Conservation (phyloP, 2,797 vertebrate species). For the Scomberomorus guttatus region DNA sequence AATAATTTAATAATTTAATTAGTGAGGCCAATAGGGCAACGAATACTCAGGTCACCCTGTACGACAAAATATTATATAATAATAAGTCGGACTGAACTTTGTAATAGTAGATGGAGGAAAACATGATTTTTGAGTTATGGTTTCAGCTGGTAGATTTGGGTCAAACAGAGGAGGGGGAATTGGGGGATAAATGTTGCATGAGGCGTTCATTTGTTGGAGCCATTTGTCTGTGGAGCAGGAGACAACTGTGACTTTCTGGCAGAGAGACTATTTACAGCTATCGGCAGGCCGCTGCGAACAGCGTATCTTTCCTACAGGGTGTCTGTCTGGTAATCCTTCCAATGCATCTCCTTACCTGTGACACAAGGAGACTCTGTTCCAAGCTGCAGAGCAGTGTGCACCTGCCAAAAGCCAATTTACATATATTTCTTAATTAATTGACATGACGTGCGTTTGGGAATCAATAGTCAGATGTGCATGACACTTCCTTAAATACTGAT, state of each 20-base stretch:
- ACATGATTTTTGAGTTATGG: conserved; percentile 28
- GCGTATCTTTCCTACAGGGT: conserved; percentile 49
- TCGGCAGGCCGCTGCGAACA: conserved; percentile 71
- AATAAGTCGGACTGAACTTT: background rate
- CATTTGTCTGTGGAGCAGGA: conserved; percentile 75
- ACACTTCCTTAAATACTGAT: conserved; percentile 36
- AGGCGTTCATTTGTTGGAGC: conserved; percentile 66
- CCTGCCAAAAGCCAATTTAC: conserved; percentile 68
- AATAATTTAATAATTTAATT: too few relatives aligned
- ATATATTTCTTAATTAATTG: conserved; percentile 62
- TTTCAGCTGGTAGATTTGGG: conserved; percentile 30
- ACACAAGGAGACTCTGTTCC: conserved; percentile 64
- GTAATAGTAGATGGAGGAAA: background rate
- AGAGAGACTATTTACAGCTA: conserved; percentile 78
- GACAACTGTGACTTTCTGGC: conserved; percentile 77
- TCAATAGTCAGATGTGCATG: conserved; percentile 40
- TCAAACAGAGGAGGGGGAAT: conserved; percentile 17
- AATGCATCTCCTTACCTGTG: conserved; percentile 76
- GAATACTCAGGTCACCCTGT: background rate
- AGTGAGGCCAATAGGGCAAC: background rate
- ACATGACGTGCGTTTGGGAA: conserved; percentile 15
- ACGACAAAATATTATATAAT: background rate
- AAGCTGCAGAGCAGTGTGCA: conserved; percentile 28
- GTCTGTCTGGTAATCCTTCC: conserved; percentile 72
- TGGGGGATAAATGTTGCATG: conserved; percentile 53